A percentile compares a stretch with the other conserved stretches of the same genome.
Conservation (phyloP, 2,797 vertebrate genomes). For the Margarornis squamiger region DNA sequence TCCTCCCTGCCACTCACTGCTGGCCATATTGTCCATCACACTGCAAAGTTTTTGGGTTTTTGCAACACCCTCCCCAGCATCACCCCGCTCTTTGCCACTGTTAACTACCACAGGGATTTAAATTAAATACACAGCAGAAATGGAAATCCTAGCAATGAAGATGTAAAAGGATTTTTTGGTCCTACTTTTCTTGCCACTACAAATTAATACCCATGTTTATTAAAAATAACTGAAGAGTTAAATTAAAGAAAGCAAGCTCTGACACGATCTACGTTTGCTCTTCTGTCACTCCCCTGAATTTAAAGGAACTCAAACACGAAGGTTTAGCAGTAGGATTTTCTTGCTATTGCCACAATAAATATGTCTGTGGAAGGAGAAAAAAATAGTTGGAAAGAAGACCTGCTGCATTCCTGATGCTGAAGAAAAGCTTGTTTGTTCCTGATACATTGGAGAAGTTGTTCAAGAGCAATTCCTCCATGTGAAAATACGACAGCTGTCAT, state of each 20-base stretch:
- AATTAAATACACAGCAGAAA: not conserved
- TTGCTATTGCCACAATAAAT: constrained; percentile 56
- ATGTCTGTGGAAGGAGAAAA: constrained; percentile 49
- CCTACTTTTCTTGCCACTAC: not conserved
- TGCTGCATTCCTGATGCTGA: constrained; percentile 63
- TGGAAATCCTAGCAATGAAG: not conserved
- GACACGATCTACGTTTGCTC: not conserved
- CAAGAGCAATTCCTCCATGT: constrained; percentile 71
- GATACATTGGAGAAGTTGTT: constrained; percentile 67
- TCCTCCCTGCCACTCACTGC: not conserved
- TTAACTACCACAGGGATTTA: not conserved
- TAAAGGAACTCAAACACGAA: constrained; percentile 14
- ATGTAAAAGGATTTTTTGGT: not conserved
- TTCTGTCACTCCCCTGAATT: not conserved
- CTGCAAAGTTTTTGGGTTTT: not conserved
- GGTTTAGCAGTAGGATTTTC: constrained; percentile 36
- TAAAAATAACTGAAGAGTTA: constrained; percentile 41
- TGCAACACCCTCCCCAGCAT: not conserved
- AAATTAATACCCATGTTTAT: constrained; percentile 12
- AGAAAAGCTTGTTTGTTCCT: constrained; percentile 69
- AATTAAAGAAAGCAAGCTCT: constrained; percentile 39
- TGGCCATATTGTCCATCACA: not conserved
- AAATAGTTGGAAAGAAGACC: constrained; percentile 68
- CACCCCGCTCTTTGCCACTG: not conserved
- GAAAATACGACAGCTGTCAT: constrained; percentile 64